Evolutionary conservation across 1,140 invertebrate genomes (phyloP), one percentile per base, ranked within the genome.

Genomic region (Copidosoma floridanum): DNA sequence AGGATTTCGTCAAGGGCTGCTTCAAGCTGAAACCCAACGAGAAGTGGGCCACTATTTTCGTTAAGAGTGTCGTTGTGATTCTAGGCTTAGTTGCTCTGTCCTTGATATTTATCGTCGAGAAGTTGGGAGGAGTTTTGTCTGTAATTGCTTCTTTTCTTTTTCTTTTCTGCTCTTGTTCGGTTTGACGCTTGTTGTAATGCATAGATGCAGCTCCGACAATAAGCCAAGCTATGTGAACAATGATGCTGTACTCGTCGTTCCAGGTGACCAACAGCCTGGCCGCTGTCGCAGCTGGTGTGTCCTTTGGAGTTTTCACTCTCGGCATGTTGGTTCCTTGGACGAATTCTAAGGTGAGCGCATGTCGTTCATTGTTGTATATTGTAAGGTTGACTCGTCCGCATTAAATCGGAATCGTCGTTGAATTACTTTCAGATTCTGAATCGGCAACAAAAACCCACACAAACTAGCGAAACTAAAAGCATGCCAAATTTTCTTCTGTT

Each of bases 311-410:
- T 14, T 96, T 95, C 73, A 88, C 88, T 0, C 77, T 95, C 11
- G 93, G 93, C 60, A 92, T 95, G 85, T 81, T 90, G 40, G 85
- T 91, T 66, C 92, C 91, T 18, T 93, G 89, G 86, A 85, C 89
- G 21, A 93, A 92, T 70, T 83, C 83, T 3, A 83, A 84, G 48
- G 89, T 78, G 63, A n/a, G n/a, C n/a, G n/a, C n/a, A 50, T 26
- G 48, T 40, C 32, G 14, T 37, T 10, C 7, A 8, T 37, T 14
- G 14, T 10, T 7, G 14, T 37, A 8, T 37, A 8, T 37, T 14
- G 32, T 37, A n/a, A n/a, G n/a, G n/a, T n/a, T n/a, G n/a, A n/a
- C n/a, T n/a, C n/a, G n/a, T n/a, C n/a, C n/a, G n/a, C n/a, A n/a
- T n/a, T n/a, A n/a, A n/a, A n/a, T n/a, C n/a, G n/a, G 35, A 21